Conservation (phyloP, 2,797 vertebrate genomes). For the Catamblyrhynchus diadema region DNA sequence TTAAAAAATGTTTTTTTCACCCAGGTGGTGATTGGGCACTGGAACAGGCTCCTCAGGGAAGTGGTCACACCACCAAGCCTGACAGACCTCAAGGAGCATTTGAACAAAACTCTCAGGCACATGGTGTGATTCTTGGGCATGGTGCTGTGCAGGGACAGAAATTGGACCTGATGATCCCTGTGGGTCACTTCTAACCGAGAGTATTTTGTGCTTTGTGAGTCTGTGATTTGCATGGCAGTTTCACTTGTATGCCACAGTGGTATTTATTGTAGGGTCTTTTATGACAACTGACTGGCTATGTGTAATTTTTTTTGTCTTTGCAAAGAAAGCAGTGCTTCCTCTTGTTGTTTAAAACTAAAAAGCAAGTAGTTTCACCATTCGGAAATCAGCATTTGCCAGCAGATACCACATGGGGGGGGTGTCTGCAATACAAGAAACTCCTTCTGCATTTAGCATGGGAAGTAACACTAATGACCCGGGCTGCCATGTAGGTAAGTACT, state of each 20-base stretch:
- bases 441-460: background rate
- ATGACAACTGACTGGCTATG: background rate
- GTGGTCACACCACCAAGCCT: background rate
- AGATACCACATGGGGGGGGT: slow-evolving; percentile 49
- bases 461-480: background rate
- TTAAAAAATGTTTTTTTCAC: accelerated
- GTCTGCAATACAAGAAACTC: slow-evolving; percentile 42
- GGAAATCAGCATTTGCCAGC: slow-evolving; percentile 47
- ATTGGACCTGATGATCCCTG: background rate
- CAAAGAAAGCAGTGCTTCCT: background rate
- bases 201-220: background rate
- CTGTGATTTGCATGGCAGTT: background rate
- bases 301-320: background rate
- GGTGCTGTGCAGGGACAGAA: background rate
- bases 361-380: background rate
- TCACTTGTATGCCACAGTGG: background rate
- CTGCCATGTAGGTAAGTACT: background rate
- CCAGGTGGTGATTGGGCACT: background rate
- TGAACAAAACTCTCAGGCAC: background rate
- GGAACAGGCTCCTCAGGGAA: background rate
- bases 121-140: background rate
- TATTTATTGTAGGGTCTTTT: background rate
- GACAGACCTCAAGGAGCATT: background rate
- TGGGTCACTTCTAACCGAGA: background rate
- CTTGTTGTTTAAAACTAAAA: background rate